phyloP scores from a whole-genome alignment of 1,140 invertebrate genomes.

The Whitmania pigra region DNA sequence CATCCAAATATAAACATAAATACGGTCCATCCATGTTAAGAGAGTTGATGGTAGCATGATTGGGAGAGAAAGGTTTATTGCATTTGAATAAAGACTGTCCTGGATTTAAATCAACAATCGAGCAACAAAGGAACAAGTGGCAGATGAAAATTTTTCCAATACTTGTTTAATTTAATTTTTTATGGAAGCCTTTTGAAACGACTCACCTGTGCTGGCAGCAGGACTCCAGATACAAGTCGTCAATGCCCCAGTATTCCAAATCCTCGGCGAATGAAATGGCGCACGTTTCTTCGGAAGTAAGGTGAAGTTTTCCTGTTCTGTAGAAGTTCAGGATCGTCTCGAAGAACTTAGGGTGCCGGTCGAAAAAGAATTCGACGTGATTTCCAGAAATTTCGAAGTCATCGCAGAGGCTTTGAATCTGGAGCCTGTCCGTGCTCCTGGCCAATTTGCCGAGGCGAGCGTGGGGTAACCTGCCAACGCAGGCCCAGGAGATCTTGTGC shows the following conservation, averaged over 20 bases:
- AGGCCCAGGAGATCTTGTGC: conserved; percentile 91
- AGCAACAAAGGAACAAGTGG: too few relatives aligned
- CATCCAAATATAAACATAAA: too few relatives aligned
- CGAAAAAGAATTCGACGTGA: conserved; percentile 98
- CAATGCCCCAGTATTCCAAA: conserved; percentile 93
- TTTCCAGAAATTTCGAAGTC: conserved; percentile 61
- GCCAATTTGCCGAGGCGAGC: conserved; percentile 78
- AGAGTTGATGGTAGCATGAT: too few relatives aligned
- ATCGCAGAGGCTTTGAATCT: conserved; percentile 83
- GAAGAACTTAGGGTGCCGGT: conserved; percentile 91
- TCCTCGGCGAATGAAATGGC: conserved; percentile 94
- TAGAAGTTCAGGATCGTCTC: conserved; percentile 96
- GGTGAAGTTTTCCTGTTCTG: conserved; percentile 87
- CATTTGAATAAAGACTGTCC: too few relatives aligned
- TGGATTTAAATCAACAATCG: too few relatives aligned
- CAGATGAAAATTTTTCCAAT: too few relatives aligned
- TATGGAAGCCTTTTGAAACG: too few relatives aligned
- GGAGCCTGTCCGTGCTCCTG: conserved; percentile 72
- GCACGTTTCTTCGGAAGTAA: conserved; percentile 97
- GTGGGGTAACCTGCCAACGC: conserved; percentile 82
- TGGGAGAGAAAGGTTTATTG: too few relatives aligned
- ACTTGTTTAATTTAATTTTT: too few relatives aligned
- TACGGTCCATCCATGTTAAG: too few relatives aligned
- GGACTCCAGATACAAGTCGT: conserved; percentile 90
- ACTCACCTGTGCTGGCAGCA: conserved; percentile 91